These are phyloP conservation scores for Drosophila monieri DNA, from an alignment of 2,888 invertebrate genomes.

Conservation along the genomic window DNA sequence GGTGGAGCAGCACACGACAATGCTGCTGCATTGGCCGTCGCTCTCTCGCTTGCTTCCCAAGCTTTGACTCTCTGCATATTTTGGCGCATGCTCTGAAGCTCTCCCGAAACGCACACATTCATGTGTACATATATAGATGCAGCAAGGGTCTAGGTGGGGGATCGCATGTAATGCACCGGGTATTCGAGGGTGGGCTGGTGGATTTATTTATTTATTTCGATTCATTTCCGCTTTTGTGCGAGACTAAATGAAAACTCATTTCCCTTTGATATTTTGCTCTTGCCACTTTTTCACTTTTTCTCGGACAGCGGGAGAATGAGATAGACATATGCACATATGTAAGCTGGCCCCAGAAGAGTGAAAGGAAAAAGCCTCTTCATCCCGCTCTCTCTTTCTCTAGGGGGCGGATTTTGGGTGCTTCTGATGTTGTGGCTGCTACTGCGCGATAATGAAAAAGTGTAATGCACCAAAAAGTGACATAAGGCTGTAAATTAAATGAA, in stretches of 20 bases:
- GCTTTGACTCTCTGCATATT: slow-evolving; percentile 15
- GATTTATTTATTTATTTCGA: slow-evolving; percentile 80
- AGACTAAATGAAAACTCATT: slow-evolving; percentile 81
- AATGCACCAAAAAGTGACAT: slow-evolving; percentile 77
- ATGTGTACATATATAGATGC: slow-evolving; percentile 43
- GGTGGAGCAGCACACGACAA: slow-evolving; percentile 15
- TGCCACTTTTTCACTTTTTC: slow-evolving; percentile 24
- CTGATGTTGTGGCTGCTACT: slow-evolving; percentile 54
- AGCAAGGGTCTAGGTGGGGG: slow-evolving; percentile 23
- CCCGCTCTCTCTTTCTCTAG: slow-evolving; percentile 8
- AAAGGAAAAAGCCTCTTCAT: slow-evolving; percentile 12
- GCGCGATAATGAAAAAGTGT: slow-evolving; percentile 75
- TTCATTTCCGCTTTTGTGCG: slow-evolving; percentile 80
- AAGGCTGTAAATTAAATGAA: slow-evolving; percentile 78
- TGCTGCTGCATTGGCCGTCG: slow-evolving; percentile 30
- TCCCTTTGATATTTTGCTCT: slow-evolving; percentile 78
- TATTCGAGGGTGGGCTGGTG: slow-evolving; percentile 63
- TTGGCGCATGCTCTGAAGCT: slow-evolving; percentile 53
- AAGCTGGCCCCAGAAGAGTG: slow-evolving; percentile 3
- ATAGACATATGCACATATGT: slow-evolving; percentile 19
- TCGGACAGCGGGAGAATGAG: slow-evolving; percentile 48
- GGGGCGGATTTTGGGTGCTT: slow-evolving; percentile 11
- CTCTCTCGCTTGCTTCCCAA: slow-evolving; percentile 12
- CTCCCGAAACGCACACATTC: slow-evolving; percentile 15
- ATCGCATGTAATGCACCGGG: slow-evolving; percentile 4